These are phyloP conservation scores for Pongo pygmaeus DNA, from an alignment of 2,113 vertebrate species.

Conservation along the genomic window DNA sequence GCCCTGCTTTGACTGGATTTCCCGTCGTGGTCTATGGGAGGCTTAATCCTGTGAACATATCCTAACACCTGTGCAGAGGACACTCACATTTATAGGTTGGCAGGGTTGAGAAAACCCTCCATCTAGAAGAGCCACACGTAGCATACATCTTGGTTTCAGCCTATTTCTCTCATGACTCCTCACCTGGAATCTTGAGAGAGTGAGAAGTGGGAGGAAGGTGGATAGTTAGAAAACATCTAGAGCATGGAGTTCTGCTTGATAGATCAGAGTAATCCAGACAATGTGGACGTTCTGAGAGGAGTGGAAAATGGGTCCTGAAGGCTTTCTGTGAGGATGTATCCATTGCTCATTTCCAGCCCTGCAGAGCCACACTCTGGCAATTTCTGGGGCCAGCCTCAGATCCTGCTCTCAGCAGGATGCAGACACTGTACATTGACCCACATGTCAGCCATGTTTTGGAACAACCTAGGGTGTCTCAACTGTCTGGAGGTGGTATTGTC, in stretches of 20 bases:
- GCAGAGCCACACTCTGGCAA: neutral
- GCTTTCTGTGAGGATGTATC: neutral
- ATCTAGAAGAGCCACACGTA: neutral
- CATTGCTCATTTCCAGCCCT: neutral
- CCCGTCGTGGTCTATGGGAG: neutral
- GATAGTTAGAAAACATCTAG: neutral
- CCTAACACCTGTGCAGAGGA: no score
- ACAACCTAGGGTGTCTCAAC: neutral
- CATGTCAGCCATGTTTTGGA: neutral
- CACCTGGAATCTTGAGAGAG: neutral
- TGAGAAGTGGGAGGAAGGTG: neutral
- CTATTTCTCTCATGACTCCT: neutral
- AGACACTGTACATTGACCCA: neutral
- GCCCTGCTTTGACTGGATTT: neutral
- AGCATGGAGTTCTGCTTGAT: neutral
- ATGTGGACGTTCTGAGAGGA: neutral
- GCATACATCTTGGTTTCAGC: neutral
- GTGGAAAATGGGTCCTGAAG: neutral
- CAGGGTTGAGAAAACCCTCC: neutral
- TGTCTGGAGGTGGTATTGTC: neutral
- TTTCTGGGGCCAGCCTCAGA: neutral
- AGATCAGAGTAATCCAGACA: neutral
- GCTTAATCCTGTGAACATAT: neutral
- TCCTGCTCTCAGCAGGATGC: neutral
- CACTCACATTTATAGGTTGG: neutral